A percentile compares a stretch with the other conserved stretches of the same genome.
Evolutionary conservation across 2,888 invertebrate genomes (phyloP).

Genomic region (Eurytoma adleriae): DNA sequence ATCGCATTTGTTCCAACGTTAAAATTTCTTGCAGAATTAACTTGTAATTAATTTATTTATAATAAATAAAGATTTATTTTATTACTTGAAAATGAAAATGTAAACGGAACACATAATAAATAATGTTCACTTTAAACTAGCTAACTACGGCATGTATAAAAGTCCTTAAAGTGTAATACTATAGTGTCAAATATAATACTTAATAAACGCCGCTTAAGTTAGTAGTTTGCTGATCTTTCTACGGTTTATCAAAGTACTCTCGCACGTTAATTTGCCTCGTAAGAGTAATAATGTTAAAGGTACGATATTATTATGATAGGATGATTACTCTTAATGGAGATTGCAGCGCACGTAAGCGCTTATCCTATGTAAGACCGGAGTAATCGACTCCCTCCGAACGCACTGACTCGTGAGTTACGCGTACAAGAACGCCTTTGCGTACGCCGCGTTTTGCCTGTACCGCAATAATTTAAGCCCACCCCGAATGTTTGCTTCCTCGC

Average conservation of each 20-base stretch:
- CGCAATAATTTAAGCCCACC: too few relatives aligned
- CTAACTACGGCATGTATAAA: too few relatives aligned
- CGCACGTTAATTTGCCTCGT: conserved; percentile 44
- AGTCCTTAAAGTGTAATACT: too few relatives aligned
- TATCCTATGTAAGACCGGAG: conserved; percentile 38
- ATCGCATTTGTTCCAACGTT: too few relatives aligned
- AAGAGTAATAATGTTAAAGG: conserved; percentile 27
- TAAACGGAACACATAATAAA: too few relatives aligned
- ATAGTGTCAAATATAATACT: too few relatives aligned
- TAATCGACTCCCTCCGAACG: conserved; percentile 29
- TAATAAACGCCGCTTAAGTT: background rate
- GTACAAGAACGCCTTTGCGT: conserved; percentile 12
- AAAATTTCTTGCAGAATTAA: too few relatives aligned
- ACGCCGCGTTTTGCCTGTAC: background rate
- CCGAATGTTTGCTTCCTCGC: too few relatives aligned
- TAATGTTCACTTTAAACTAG: too few relatives aligned
- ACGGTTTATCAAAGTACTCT: conserved; percentile 37
- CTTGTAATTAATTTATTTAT: too few relatives aligned
- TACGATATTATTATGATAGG: conserved; percentile 51
- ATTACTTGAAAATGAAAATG: too few relatives aligned
- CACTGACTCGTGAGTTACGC: conserved; percentile 9
- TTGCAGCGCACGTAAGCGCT: conserved; percentile 42
- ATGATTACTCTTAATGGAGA: conserved; percentile 54
- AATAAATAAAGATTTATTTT: too few relatives aligned
- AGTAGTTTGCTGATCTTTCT: conserved; percentile 34